Conservation (phyloP, 2,888 invertebrate species). For the Rugalucina vietnamica region DNA sequence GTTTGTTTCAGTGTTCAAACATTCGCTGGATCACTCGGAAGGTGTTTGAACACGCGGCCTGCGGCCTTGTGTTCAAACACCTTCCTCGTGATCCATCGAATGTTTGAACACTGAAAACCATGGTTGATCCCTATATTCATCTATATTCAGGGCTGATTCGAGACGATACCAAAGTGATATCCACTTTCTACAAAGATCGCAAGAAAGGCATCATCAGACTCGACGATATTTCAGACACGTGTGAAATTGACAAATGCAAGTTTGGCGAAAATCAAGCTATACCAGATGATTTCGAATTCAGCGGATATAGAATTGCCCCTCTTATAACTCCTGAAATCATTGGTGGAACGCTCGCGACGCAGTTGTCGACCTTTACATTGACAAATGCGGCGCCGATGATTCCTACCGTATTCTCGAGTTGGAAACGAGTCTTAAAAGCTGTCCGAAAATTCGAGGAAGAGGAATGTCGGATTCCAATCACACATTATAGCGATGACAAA, state of each 20-base stretch:
- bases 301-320: constrained; percentile 69
- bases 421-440: constrained; percentile 66
- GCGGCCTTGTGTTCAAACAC: too few relatives aligned
- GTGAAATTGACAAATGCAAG: constrained; percentile 60
- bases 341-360: constrained; percentile 63
- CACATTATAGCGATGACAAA: constrained; percentile 32
- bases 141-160: constrained; percentile 70
- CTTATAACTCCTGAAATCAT: constrained; percentile 73
- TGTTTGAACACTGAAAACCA: too few relatives aligned
- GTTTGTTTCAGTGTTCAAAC: too few relatives aligned
- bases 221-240: constrained; percentile 55
- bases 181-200: constrained; percentile 69
- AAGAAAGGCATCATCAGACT: constrained; percentile 63
- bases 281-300: constrained; percentile 63
- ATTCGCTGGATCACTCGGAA: too few relatives aligned
- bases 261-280: constrained; percentile 71
- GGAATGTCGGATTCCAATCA: constrained; percentile 69
- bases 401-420: constrained; percentile 67
- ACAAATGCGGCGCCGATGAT: constrained; percentile 77
- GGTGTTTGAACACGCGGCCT: too few relatives aligned
- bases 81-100: too few relatives aligned
- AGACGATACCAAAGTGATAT: constrained; percentile 59
- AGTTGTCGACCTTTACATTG: constrained; percentile 71
- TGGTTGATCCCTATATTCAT: too few relatives aligned
- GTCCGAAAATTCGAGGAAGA: constrained; percentile 70